Conservation (phyloP, 1,140 invertebrate species). For the Lepidurus arcticus region DNA sequence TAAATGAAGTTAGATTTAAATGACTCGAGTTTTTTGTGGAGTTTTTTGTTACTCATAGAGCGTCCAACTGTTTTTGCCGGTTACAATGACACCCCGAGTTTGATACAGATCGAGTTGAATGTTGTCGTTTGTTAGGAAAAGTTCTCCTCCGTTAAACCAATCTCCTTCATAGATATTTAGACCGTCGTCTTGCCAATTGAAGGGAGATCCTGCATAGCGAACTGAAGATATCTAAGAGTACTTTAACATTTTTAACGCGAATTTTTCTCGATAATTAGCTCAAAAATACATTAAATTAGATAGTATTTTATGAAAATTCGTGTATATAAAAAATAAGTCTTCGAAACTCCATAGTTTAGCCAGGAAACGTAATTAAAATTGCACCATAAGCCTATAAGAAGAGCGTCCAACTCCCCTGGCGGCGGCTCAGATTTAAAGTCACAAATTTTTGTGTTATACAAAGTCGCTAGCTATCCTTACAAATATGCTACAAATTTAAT, state of each 20-base stretch:
- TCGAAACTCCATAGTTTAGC: not conserved
- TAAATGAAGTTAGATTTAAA: not conserved
- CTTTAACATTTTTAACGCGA: not conserved
- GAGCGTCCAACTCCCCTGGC: too few relatives aligned
- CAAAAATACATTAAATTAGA: too few relatives aligned
- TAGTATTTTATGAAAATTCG: not conserved
- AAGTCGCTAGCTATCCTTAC: too few relatives aligned
- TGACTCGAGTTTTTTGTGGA: not conserved
- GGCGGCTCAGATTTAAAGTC: too few relatives aligned
- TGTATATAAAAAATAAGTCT: not conserved
- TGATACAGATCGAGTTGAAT: constrained; percentile 11
- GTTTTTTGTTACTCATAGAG: constrained; percentile 29
- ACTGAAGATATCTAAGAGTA: constrained; percentile 29
- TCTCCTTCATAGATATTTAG: constrained; percentile 33
- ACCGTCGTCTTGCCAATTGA: constrained; percentile 29
- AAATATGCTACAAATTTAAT: too few relatives aligned
- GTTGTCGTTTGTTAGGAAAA: constrained; percentile 24
- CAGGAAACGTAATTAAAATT: too few relatives aligned
- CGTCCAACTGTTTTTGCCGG: constrained; percentile 28
- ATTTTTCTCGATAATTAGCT: too few relatives aligned
- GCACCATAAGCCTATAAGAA: too few relatives aligned
- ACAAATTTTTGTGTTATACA: too few relatives aligned
- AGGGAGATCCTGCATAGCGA: constrained; percentile 32
- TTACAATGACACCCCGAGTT: constrained; percentile 25
- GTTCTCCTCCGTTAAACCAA: constrained; percentile 30